Conservation (phyloP, 2,888 invertebrate species). For the Pteria penguin region DNA sequence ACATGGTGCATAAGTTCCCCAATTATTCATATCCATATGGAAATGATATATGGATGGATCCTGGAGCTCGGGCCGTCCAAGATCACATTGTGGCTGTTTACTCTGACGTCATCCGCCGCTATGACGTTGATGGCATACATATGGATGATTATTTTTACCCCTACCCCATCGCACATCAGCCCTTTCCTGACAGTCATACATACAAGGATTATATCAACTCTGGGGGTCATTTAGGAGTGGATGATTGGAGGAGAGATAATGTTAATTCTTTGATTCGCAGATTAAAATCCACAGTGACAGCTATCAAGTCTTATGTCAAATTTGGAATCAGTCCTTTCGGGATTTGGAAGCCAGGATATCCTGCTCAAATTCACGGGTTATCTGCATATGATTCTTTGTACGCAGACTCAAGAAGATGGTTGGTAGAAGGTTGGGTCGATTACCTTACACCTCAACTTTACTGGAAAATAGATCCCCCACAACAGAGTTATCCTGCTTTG, state of each 20-base stretch:
- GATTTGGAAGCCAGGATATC: constrained; percentile 74
- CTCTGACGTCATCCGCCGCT: constrained; percentile 68
- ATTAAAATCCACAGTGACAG: constrained; percentile 59
- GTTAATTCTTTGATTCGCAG: constrained; percentile 67
- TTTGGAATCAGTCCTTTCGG: constrained; percentile 77
- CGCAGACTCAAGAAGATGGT: constrained; percentile 74
- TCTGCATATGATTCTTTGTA: constrained; percentile 66
- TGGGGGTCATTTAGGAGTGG: constrained; percentile 66
- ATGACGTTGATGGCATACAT: constrained; percentile 76
- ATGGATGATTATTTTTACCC: constrained; percentile 79
- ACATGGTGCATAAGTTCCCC: constrained; percentile 69
- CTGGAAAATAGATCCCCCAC: constrained; percentile 74
- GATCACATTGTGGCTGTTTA: constrained; percentile 64
- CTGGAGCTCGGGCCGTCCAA: constrained; percentile 67
- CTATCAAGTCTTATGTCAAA: constrained; percentile 60
- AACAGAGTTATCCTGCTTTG: constrained; percentile 73
- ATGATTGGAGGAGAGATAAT: constrained; percentile 74
- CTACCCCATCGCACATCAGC: constrained; percentile 67
- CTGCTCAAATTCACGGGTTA: constrained; percentile 66
- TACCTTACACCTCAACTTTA: constrained; percentile 76
- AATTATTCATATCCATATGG: constrained; percentile 70
- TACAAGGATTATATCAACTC: constrained; percentile 62
- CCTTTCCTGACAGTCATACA: constrained; percentile 71
- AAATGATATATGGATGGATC: constrained; percentile 75
- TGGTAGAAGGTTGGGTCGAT: constrained; percentile 73